A percentile compares a stretch with the other conserved stretches of the same genome.
phyloP scores from a whole-genome alignment of 2,113 vertebrate genomes.

The Galbula dea region DNA sequence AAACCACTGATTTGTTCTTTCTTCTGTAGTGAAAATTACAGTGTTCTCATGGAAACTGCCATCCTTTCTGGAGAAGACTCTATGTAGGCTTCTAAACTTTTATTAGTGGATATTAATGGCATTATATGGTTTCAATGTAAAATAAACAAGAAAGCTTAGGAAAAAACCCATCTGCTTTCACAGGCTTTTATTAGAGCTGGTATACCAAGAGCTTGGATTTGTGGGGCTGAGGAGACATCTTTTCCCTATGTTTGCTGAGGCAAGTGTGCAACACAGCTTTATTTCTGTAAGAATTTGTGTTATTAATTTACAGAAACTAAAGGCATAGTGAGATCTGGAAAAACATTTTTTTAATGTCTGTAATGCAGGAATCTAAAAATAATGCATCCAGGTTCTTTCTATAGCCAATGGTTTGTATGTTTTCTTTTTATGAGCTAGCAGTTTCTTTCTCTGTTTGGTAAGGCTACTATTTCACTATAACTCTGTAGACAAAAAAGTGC shows the following conservation, averaged over 20 bases:
- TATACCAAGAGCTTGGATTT: neutral
- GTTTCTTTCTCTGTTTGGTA: neutral
- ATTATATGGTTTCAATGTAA: neutral
- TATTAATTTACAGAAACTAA: neutral
- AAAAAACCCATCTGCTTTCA: neutral
- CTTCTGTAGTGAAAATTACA: neutral
- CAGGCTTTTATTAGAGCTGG: neutral
- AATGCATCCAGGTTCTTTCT: neutral
- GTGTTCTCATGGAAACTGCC: neutral
- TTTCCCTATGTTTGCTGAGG: neutral
- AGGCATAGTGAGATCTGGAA: neutral
- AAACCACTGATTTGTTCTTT: neutral
- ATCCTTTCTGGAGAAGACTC: neutral
- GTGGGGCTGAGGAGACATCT: neutral
- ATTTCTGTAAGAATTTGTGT: neutral
- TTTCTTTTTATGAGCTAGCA: neutral
- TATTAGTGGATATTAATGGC: neutral
- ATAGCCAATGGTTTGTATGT: neutral
- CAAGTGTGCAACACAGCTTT: neutral
- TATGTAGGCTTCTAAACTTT: neutral
- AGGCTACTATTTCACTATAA: neutral
- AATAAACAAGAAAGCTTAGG: neutral
- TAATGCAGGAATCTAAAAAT: neutral
- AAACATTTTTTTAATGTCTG: neutral
- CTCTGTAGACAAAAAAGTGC: neutral